A percentile compares a stretch with the other conserved stretches of the same genome.
Conservation (phyloP, 2,888 invertebrate genomes). For the Digitonthophagus gazella region DNA sequence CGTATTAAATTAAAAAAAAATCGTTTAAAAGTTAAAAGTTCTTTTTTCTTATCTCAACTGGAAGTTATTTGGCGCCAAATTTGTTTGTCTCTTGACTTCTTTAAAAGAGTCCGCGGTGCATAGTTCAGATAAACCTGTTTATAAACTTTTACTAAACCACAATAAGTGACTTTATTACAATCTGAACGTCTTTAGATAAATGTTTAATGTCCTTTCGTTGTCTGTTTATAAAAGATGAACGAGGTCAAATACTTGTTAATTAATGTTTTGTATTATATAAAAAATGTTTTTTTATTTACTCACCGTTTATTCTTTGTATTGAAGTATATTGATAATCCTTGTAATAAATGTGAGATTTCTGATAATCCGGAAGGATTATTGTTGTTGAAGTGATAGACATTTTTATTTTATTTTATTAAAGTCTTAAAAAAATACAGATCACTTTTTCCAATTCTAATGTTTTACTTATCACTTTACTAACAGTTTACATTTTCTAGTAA, state of each 20-base stretch:
- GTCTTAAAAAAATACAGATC: slow-evolving; percentile 3
- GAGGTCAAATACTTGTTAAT: neutral
- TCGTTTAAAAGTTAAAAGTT: neutral
- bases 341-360: slow-evolving; percentile 39
- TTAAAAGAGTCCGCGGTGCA: neutral
- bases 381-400: neutral
- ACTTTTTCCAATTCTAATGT: slow-evolving; percentile 1
- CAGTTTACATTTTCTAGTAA: neutral
- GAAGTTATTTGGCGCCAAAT: neutral
- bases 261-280: neutral
- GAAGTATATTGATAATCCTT: slow-evolving; percentile 44
- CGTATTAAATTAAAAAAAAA: too few relatives aligned
- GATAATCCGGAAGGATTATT: neutral
- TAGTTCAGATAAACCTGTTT: neutral
- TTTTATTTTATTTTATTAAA: slow-evolving; percentile 2
- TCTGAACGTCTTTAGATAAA: neutral
- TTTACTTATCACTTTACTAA: neutral
- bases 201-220: neutral
- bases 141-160: neutral
- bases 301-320: slow-evolving; percentile 41
- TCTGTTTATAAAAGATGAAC: neutral
- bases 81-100: neutral
- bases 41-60: neutral
- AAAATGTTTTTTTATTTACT: slow-evolving; percentile 31
- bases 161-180: neutral